Percentiles rank a stretch among this genome's conserved stretches.
phyloP scores from a whole-genome alignment of 2,797 vertebrate genomes.

The Anguilla anguilla region DNA sequence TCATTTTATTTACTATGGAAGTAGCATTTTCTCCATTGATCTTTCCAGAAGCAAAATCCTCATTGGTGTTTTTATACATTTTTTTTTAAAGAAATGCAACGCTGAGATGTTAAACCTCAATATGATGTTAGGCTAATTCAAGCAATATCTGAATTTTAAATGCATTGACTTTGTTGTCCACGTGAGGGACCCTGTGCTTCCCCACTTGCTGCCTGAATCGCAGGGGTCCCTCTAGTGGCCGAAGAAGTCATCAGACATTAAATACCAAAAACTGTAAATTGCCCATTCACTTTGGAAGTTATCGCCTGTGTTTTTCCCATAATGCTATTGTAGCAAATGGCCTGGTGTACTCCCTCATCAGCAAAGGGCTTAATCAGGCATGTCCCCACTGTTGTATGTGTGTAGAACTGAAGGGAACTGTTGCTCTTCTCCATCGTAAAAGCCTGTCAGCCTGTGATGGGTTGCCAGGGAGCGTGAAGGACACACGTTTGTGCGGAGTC shows the following conservation, averaged over 20 bases:
- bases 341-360: not conserved
- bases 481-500: not conserved
- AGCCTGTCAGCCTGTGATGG: not conserved
- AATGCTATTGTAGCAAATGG: not conserved
- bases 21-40: too few relatives aligned
- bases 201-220: conserved; percentile 20
- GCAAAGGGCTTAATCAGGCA: not conserved
- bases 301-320: not conserved
- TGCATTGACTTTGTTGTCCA: not conserved
- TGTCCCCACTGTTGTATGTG: not conserved
- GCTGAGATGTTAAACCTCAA: not conserved
- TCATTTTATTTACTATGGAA: too few relatives aligned
- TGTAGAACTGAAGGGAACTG: not conserved
- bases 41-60: not conserved
- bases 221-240: conserved; percentile 57
- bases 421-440: not conserved
- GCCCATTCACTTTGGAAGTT: not conserved
- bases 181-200: not conserved
- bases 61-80: not conserved
- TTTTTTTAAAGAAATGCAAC: not conserved
- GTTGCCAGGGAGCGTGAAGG: not conserved
- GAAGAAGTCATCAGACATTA: not conserved
- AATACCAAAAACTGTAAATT: not conserved
- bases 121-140: not conserved
- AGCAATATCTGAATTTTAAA: not conserved